Evolutionary conservation across 1,140 invertebrate species (phyloP).

Genomic region (Orchesella cincta): DNA sequence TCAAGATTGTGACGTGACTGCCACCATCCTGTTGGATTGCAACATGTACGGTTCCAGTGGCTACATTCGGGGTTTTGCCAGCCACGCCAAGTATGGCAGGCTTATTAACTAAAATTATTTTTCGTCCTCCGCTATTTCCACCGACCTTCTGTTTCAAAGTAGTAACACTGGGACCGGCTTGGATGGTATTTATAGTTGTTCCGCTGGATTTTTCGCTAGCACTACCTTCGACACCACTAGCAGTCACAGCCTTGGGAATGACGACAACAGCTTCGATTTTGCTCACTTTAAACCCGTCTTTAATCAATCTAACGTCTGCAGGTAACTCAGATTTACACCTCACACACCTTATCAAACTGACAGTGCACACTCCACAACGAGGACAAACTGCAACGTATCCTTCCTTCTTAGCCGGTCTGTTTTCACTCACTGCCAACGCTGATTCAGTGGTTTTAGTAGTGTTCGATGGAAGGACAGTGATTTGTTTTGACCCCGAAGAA

Average conservation of each 20-base stretch:
- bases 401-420: not conserved
- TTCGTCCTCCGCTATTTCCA: not conserved
- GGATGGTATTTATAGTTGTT: not conserved
- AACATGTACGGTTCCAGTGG: not conserved
- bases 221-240: no score
- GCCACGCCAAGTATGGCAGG: not conserved
- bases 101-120: constrained; percentile 10
- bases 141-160: not conserved
- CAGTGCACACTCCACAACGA: not conserved
- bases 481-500: no score
- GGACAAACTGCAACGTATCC: not conserved
- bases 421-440: not conserved
- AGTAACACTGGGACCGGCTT: not conserved
- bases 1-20: not conserved
- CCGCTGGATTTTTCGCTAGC: not conserved
- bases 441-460: no score
- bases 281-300: not conserved
- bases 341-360: not conserved
- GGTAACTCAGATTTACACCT: not conserved
- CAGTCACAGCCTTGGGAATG: not conserved
- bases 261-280: not conserved
- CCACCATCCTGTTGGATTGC: not conserved
- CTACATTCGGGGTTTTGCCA: not conserved
- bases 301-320: not conserved
- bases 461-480: no score